phyloP scores from a whole-genome alignment of 2,113 vertebrate species.

The Taxidea taxus region DNA sequence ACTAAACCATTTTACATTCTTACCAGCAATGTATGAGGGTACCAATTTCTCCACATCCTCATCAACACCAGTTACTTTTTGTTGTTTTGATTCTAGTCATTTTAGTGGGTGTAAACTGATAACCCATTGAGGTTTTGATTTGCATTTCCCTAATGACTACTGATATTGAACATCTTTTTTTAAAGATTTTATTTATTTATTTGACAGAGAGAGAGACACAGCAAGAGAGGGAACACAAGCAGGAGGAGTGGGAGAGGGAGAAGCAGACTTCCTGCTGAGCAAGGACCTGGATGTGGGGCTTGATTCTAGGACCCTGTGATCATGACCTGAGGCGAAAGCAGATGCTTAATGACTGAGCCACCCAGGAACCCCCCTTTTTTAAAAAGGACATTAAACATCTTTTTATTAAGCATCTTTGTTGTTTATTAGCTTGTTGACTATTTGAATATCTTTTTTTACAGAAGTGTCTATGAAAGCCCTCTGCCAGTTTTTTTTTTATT shows the following conservation, averaged over 20 bases:
- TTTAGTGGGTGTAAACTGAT: neutral
- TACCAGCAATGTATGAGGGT: neutral
- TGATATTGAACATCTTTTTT: neutral
- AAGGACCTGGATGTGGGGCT: no score
- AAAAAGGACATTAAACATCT: neutral
- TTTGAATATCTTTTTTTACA: neutral
- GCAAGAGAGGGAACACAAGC: no score
- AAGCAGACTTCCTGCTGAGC: no score
- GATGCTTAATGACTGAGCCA: no score
- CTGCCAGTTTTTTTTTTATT: neutral
- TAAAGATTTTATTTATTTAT: no score
- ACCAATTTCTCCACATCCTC: neutral
- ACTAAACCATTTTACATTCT: neutral
- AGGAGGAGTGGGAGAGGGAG: no score
- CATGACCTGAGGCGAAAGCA: no score
- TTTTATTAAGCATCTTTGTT: no score
- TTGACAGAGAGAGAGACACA: no score
- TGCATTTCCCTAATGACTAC: neutral
- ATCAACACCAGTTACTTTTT: neutral
- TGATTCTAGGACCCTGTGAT: no score
- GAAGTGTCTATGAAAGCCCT: neutral
- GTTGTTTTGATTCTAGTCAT: slow-evolving; percentile 1
- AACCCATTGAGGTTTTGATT: neutral
- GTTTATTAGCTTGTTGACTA: neutral
- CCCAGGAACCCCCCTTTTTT: no score